Base-by-base conservation (phyloP, 1,140 invertebrate genomes). In the Reticulitermes speratus region DNA sequence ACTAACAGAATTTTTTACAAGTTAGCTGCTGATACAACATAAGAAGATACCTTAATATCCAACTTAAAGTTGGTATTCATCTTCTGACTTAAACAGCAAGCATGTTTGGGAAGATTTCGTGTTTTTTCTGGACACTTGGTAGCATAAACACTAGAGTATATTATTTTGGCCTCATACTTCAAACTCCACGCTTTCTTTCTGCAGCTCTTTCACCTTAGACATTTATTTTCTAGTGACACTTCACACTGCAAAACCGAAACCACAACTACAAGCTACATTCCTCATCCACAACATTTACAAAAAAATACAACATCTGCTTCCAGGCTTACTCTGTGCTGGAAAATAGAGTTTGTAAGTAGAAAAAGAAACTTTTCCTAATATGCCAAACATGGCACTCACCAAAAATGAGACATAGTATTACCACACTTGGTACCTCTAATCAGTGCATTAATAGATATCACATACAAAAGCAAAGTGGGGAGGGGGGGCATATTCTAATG, bases 21-120 rank as follows among this genome's bases (percentile, higher is more conserved):
- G 25, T 30, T 21, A 75, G 65, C 65, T 75, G 65, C 65, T 75
- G 25, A 75, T 75, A 30, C 65, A 75, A 75, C n/a, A 30, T 30
- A 75, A 75, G 65, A 75, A 75, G 65, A 75, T 30, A n/a, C n/a
- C 8, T 8, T 30, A 75, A 75, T 75, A 75, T 75, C 65, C 65
- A 75, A 75, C 65, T 75, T 30, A 75, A 30, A 75, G 65, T 75
- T 75, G 65, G 65, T 75, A 75, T 75, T 30, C 2, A 75, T 75
- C 65, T 75, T 75, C 65, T 30, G 3, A 30, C 3, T 75, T 75
- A 75, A 75, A 75, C 65, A 30, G 65, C 65, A 75, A 75, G 65
- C 65, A 75, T 30, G 25, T 75, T 30, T 75, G 65, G 65, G 65
- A 75, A 75, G 65, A 75, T 75, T 75, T 75, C 65, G n/a, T 30